Conservation (phyloP, 2,113 vertebrate species). For the Caretta caretta region DNA sequence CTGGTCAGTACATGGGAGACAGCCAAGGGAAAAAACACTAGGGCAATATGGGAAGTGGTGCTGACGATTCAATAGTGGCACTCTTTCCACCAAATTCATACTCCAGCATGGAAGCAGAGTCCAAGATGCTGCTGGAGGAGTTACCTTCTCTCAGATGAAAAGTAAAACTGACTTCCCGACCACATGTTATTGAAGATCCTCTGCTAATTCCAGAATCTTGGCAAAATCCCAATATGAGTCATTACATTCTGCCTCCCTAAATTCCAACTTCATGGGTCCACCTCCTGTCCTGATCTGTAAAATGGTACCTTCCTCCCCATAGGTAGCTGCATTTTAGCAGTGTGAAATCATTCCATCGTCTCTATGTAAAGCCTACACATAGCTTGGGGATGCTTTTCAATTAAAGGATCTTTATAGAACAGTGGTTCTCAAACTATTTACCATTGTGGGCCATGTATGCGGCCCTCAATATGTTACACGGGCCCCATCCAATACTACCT, state of each 20-base stretch:
- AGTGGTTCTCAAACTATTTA: too few species aligned
- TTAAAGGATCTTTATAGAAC: constrained; percentile 16
- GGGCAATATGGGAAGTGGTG: neutral
- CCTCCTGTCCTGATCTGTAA: neutral
- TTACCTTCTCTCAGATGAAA: neutral
- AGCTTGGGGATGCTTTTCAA: neutral
- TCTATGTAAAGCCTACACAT: constrained; percentile 15
- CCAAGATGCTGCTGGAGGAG: neutral
- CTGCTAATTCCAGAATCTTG: neutral
- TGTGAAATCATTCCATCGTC: neutral
- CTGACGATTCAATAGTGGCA: neutral
- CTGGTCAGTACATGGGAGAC: neutral
- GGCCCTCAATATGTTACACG: too few species aligned
- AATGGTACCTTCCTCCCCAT: constrained; percentile 5
- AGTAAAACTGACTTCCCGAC: neutral
- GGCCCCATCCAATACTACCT: too few species aligned
- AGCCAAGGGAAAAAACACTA: neutral
- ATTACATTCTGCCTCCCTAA: neutral
- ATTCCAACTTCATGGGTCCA: neutral
- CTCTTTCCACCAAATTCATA: neutral
- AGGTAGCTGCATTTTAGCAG: constrained; percentile 10
- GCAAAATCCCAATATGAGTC: neutral
- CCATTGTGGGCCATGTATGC: too few species aligned
- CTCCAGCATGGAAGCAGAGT: neutral
- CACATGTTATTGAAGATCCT: neutral